phyloP scores from a whole-genome alignment of 2,797 vertebrate genomes.

The Tamandua tetradactyla region DNA sequence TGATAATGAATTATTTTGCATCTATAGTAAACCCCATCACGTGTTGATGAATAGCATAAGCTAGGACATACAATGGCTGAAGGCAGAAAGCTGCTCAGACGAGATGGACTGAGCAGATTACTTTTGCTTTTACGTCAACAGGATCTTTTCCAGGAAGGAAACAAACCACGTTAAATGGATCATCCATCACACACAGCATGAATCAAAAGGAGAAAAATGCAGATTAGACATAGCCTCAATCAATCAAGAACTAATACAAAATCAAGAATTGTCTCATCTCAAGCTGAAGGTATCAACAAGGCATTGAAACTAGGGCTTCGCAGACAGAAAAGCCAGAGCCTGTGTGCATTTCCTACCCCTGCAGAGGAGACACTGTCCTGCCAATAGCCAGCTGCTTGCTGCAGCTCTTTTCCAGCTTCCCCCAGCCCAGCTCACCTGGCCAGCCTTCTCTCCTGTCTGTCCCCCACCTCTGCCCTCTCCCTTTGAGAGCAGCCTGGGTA shows the following conservation, averaged over 20 bases:
- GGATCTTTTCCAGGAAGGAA: conserved; percentile 34
- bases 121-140: conserved; percentile 44
- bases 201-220: conserved; percentile 62
- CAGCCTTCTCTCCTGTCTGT: conserved; percentile 13
- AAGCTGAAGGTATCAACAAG: not conserved
- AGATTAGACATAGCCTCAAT: conserved; percentile 46
- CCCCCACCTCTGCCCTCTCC: not conserved
- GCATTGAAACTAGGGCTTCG: not conserved
- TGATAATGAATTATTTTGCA: not conserved
- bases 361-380: not conserved
- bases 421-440: too few relatives aligned
- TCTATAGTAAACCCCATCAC: not conserved
- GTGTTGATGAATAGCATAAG: not conserved
- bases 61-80: not conserved
- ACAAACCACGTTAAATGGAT: conserved; percentile 9
- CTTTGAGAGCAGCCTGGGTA: conserved; percentile 22
- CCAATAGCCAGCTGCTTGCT: not conserved
- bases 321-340: not conserved
- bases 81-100: not conserved
- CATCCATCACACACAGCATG: conserved; percentile 40
- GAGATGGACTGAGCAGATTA: not conserved
- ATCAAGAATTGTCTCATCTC: conserved; percentile 58
- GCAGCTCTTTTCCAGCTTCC: conserved; percentile 21
- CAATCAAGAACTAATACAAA: conserved; percentile 59
- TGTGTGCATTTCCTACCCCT: not conserved